These are phyloP conservation scores for Thalassoma bifasciatum DNA, from an alignment of 2,113 vertebrate species.

Conservation along the genomic window DNA sequence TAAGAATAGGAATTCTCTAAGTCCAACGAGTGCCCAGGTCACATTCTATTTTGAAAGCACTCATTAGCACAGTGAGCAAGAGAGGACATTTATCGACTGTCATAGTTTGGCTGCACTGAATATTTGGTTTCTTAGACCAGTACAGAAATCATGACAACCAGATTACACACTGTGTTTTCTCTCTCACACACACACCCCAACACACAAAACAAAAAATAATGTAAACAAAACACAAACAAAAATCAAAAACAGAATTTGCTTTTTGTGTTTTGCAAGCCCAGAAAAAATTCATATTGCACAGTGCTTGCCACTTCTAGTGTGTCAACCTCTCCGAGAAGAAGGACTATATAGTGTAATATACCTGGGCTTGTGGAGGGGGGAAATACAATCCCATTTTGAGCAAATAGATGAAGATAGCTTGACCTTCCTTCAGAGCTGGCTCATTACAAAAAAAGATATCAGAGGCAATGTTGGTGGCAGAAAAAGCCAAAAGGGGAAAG, in stretches of 20 bases:
- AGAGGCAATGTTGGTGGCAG: conserved; percentile 42
- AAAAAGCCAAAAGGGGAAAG: conserved; percentile 49
- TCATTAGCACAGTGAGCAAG: not conserved
- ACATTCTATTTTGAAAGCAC: conserved; percentile 26
- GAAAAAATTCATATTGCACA: conserved; percentile 44
- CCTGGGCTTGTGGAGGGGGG: conserved; percentile 41
- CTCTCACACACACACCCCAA: too few relatives aligned
- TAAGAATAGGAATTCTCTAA: conserved; percentile 12
- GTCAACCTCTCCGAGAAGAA: conserved; percentile 20
- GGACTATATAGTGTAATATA: conserved; percentile 27
- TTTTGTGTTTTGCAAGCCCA: conserved; percentile 18
- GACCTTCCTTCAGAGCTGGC: conserved; percentile 25
- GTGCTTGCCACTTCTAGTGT: conserved; percentile 14
- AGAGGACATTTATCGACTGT: not conserved
- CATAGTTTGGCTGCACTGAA: conserved; percentile 5
- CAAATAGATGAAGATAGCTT: conserved; percentile 73
- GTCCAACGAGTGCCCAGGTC: conserved; percentile 25
- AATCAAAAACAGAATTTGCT: conserved; percentile 25
- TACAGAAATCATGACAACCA: not conserved
- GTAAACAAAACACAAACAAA: too few relatives aligned
- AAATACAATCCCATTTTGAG: conserved; percentile 62
- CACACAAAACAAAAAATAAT: too few relatives aligned
- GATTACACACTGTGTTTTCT: conserved; percentile 18
- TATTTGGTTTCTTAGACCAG: not conserved
- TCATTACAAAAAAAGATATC: conserved; percentile 62